phyloP scores from a whole-genome alignment of 2,797 vertebrate species.

The Rhynchotus rufescens region DNA sequence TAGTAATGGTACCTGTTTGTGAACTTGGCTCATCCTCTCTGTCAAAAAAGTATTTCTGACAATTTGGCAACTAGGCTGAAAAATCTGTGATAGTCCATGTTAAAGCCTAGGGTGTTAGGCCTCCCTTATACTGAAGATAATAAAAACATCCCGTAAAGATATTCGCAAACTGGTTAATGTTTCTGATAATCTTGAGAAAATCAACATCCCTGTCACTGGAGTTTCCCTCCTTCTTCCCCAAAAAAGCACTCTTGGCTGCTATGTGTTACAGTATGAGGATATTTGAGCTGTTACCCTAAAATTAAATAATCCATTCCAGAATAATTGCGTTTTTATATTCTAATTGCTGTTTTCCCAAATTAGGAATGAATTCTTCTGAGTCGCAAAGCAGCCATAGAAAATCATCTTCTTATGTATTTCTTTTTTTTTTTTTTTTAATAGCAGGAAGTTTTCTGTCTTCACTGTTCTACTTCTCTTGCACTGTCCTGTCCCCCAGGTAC shows the following conservation, averaged over 20 bases:
- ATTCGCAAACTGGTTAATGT: not conserved
- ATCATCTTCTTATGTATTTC: not conserved
- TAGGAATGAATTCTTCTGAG: not conserved
- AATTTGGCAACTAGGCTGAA: not conserved
- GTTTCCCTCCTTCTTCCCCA: not conserved
- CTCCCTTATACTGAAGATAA: not conserved
- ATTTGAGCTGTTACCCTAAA: not conserved
- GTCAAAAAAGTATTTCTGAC: not conserved
- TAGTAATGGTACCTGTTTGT: not conserved
- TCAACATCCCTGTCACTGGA: not conserved
- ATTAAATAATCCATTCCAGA: not conserved
- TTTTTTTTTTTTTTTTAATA: not conserved
- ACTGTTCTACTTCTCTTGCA: not conserved
- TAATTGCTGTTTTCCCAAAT: not conserved
- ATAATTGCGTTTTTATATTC: not conserved
- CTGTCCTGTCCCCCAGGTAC: not conserved
- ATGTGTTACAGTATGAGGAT: not conserved
- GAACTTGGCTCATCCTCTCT: not conserved
- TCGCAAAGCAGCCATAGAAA: too few species aligned
- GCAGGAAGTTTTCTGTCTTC: slow-evolving; percentile 3
- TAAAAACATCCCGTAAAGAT: not conserved
- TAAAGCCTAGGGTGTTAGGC: not conserved
- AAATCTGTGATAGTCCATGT: rapidly evolving
- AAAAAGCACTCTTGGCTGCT: not conserved
- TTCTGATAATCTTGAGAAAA: not conserved